Percentiles rank a stretch among this genome's conserved stretches.
These are phyloP conservation scores for Philaenus spumarius DNA, from an alignment of 1,140 invertebrate species.

Conservation along the genomic window DNA sequence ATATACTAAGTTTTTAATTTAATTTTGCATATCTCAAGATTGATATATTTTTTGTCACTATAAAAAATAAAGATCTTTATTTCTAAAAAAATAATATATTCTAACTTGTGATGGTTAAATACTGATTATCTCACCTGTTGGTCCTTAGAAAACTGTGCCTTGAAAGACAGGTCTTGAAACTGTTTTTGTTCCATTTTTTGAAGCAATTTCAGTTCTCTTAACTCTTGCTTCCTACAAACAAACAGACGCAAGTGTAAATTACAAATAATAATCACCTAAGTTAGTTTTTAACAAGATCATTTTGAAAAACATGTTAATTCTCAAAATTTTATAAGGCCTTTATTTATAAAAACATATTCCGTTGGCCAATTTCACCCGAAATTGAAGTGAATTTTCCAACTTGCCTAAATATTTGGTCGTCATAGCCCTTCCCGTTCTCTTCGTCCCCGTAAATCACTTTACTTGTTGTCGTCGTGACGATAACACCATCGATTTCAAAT, in stretches of 20 bases:
- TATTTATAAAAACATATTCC: too few relatives aligned
- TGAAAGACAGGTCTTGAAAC: constrained; percentile 86
- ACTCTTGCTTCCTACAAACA: constrained; percentile 71
- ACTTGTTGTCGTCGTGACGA: constrained; percentile 89
- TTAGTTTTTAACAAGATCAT: too few relatives aligned
- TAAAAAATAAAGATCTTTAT: too few relatives aligned
- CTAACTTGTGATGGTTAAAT: too few relatives aligned
- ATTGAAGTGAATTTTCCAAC: too few relatives aligned
- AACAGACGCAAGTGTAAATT: constrained; percentile 13
- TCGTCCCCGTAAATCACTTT: constrained; percentile 92
- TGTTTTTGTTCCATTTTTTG: constrained; percentile 98
- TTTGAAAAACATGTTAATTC: too few relatives aligned
- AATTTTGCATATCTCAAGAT: too few relatives aligned
- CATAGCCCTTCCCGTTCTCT: constrained; percentile 70
- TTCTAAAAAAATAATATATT: too few relatives aligned
- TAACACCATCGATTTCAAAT: constrained; percentile 96
- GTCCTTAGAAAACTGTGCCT: constrained; percentile 79
- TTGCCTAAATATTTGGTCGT: constrained; percentile 52
- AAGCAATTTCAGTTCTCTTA: constrained; percentile 91
- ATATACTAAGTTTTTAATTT: too few relatives aligned
- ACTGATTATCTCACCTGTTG: constrained; percentile 68
- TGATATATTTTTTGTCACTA: too few relatives aligned
- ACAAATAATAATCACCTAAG: background rate
- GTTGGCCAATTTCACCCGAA: too few relatives aligned
- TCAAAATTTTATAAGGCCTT: too few relatives aligned